Base-by-base conservation (phyloP, 2,797 vertebrate species). In the Brachyrhaphis roseni region DNA sequence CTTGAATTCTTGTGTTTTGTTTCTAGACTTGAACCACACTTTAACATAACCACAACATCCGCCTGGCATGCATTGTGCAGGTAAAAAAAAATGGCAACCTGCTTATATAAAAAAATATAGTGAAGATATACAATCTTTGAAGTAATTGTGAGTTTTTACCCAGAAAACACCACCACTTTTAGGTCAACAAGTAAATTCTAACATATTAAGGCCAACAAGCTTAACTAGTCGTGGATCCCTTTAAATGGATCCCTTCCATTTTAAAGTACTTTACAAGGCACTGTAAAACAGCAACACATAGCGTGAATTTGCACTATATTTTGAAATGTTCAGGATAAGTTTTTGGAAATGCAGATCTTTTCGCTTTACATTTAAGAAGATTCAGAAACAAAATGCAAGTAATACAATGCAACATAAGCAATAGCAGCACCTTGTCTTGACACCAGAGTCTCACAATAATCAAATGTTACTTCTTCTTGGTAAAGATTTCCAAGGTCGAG, bases 401-500 rank as follows among this genome's bases (percentile, higher is more conserved):
- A 18, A 64, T 62, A 34, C 28, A 34, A 62, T 62, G 59, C 15
- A 62, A 34, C 59, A 31, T 18, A 66, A 66, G 34, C 59, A 64
- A 64, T 10, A 34, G 16, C 31, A 64, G 28, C 8, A 36, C 18
- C 62, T 66, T 64, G 31, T 8, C 3, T 18, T 20, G 34, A 66
- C 34, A 20, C 62, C 62, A 66, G 34, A 20, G 15, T 66, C 62
- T 66, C 62, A 31, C 18, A 74, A 36, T 53, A 74, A 13, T 15
- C 11, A 45, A n/a, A 31, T 59, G 15, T 59, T 75, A 18, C 8
- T 5, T 16, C 7, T 73, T 64, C 41, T 4, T 0, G 4, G 1
- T 20, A 49, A 84, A 62, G 41, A 53, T 75, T 36, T 51, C 45
- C 53, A 53, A 72, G 16, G 55, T 80, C 6, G 10, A 45, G 71